Evolutionary conservation across 1,140 invertebrate species (phyloP).

Genomic region (Psix sp.): DNA sequence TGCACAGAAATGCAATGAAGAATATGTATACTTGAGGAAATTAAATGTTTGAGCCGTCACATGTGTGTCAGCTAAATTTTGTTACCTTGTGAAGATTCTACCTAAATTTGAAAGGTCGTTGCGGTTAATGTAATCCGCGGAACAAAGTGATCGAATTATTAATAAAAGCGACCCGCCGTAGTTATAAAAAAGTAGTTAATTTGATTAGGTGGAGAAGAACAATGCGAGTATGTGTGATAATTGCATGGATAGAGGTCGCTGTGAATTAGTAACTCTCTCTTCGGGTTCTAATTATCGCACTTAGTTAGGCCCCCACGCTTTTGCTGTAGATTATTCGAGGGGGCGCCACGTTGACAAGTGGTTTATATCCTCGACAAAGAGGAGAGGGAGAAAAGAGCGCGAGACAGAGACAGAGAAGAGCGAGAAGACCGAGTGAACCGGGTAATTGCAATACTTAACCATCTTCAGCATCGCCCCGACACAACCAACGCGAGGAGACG

Average conservation of each 20-base stretch:
- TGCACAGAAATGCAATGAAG: no score
- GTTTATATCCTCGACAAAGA: slow-evolving; percentile 35
- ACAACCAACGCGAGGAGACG: slow-evolving; percentile 45
- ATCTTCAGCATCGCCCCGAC: slow-evolving; percentile 52
- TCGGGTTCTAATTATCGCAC: slow-evolving; percentile 73
- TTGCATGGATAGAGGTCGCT: slow-evolving; percentile 38
- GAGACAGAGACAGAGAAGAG: slow-evolving; percentile 1
- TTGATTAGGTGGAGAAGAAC: no score
- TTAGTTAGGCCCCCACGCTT: slow-evolving; percentile 46
- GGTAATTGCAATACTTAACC: slow-evolving; percentile 72
- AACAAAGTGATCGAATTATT: no score
- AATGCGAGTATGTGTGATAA: slow-evolving; percentile 5
- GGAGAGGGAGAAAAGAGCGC: slow-evolving; percentile 29
- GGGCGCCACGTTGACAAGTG: slow-evolving; percentile 59
- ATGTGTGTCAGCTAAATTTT: no score
- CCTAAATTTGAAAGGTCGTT: no score
- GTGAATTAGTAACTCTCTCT: slow-evolving; percentile 54
- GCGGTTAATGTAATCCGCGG: no score
- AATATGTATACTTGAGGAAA: no score
- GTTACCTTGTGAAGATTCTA: no score
- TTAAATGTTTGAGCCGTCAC: no score
- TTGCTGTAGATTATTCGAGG: slow-evolving; percentile 51
- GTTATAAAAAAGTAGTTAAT: no score
- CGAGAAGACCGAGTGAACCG: slow-evolving; percentile 30
- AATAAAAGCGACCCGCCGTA: no score